A percentile compares a stretch with the other conserved stretches of the same genome.
Evolutionary conservation across 2,888 invertebrate genomes (phyloP).

Genomic region (Aspidiotus destructor): DNA sequence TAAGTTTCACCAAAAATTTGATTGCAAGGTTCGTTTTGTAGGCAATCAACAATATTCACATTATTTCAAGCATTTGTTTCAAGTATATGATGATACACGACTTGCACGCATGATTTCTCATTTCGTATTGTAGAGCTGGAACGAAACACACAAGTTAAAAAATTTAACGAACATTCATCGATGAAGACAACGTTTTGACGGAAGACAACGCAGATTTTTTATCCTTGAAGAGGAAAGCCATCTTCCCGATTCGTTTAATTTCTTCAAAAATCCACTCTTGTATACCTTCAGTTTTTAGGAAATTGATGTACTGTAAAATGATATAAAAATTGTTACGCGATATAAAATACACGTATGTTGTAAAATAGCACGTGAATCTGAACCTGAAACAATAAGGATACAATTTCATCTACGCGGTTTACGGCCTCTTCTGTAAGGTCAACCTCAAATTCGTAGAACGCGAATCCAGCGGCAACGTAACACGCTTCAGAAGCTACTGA

Average conservation of each 20-base stretch:
- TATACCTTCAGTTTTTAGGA: constrained; percentile 46
- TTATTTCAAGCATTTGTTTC: too few species aligned
- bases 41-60: too few species aligned
- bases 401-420: constrained; percentile 79
- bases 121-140: too few species aligned
- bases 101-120: too few species aligned
- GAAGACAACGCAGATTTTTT: constrained; percentile 64
- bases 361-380: not conserved
- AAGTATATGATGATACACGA: too few species aligned
- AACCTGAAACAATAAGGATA: constrained; percentile 62
- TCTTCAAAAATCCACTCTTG: constrained; percentile 90
- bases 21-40: too few species aligned
- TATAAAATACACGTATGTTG: not conserved
- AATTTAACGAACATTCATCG: constrained; percentile 50
- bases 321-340: not conserved
- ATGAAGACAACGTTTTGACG: constrained; percentile 57
- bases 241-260: constrained; percentile 64
- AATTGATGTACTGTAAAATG: constrained; percentile 37
- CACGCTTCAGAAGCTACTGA: constrained; percentile 72
- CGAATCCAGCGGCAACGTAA: constrained; percentile 74
- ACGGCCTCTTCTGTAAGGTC: constrained; percentile 88
- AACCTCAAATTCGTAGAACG: constrained; percentile 75
- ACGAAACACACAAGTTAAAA: too few species aligned
- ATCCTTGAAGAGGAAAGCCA: constrained; percentile 81
- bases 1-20: too few species aligned